These are phyloP conservation scores for Xestia ashworthii DNA, from an alignment of 2,888 invertebrate genomes.

Conservation along the genomic window DNA sequence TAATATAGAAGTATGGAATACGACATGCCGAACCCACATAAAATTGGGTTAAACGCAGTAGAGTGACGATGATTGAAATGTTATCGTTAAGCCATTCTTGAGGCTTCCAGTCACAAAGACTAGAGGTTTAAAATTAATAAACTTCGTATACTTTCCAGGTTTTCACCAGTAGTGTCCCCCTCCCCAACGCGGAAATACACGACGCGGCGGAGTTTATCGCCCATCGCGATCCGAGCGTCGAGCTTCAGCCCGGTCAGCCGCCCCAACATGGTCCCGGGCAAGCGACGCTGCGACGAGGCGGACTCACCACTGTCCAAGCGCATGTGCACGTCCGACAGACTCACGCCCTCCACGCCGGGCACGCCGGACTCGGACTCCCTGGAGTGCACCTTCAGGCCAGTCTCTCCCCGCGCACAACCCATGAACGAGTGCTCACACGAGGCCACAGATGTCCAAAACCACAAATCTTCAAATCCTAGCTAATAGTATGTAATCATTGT, in stretches of 20 bases:
- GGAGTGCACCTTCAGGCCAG: constrained; percentile 88
- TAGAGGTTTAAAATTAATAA: neutral
- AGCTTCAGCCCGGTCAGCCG: constrained; percentile 92
- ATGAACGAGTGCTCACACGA: constrained; percentile 79
- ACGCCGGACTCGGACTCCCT: constrained; percentile 87
- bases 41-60: neutral
- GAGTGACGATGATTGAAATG: neutral
- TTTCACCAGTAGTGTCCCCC: constrained; percentile 92
- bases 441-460: constrained; percentile 74
- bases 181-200: constrained; percentile 96
- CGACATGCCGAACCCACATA: neutral
- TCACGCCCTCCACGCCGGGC: constrained; percentile 84
- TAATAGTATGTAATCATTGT: constrained; percentile 75
- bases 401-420: constrained; percentile 84
- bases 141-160: constrained; percentile 75
- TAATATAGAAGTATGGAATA: neutral
- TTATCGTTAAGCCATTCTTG: neutral
- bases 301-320: constrained; percentile 87
- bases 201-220: constrained; percentile 96
- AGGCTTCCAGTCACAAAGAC: neutral
- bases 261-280: constrained; percentile 88
- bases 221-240: constrained; percentile 95
- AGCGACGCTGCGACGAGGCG: constrained; percentile 92
- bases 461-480: constrained; percentile 85
- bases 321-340: constrained; percentile 81